These are phyloP conservation scores for Sorex araneus DNA, from an alignment of 2,113 vertebrate species.

Conservation along the genomic window DNA sequence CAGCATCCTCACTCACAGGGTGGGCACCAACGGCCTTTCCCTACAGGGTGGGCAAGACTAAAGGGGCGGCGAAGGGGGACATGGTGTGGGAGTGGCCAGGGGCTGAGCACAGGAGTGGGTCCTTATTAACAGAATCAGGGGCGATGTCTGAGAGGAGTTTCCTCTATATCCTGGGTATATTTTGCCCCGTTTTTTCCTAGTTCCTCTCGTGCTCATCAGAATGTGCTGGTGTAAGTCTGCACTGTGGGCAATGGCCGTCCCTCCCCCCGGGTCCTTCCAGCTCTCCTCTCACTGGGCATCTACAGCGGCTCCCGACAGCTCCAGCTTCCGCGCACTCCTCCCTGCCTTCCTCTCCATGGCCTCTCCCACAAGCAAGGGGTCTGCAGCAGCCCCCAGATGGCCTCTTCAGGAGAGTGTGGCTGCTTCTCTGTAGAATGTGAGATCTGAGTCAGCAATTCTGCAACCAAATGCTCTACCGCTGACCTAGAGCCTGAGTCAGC, in stretches of 20 bases:
- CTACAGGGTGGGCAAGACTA: not conserved
- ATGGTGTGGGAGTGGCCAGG: not conserved
- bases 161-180: slow-evolving; percentile 4
- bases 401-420: not conserved
- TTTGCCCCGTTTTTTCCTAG: not conserved
- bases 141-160: not conserved
- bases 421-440: not conserved
- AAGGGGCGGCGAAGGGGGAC: not conserved
- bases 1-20: not conserved
- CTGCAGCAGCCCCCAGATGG: not conserved
- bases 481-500: not conserved
- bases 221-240: not conserved
- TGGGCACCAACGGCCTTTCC: not conserved
- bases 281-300: not conserved
- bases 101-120: not conserved
- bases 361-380: not conserved
- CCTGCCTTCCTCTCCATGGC: not conserved
- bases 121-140: not conserved
- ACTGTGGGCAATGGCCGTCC: not conserved
- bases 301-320: not conserved
- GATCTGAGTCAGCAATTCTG: not conserved
- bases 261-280: not conserved
- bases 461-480: not conserved
- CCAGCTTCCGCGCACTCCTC: not conserved
- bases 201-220: not conserved